These are phyloP conservation scores for Hormaphis cornu DNA, from an alignment of 1,140 invertebrate species.

Conservation along the genomic window DNA sequence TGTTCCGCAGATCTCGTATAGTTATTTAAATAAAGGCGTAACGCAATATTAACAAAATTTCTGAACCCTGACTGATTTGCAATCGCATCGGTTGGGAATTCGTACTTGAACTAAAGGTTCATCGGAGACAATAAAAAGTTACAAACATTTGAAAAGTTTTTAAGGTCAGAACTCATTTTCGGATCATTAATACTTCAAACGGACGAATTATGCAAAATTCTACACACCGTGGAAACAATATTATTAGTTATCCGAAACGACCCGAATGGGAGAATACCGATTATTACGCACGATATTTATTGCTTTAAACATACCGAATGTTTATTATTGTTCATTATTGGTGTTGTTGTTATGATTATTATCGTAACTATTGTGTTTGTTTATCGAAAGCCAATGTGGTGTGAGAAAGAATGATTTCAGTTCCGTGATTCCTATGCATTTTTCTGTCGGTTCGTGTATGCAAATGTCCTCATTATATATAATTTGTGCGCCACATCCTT, in stretches of 20 bases:
- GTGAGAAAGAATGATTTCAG: slow-evolving; percentile 2
- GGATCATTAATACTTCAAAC: not conserved
- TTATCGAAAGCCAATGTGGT: not conserved
- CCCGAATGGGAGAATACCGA: not conserved
- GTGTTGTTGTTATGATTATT: no score
- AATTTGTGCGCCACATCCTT: not conserved
- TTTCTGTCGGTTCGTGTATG: not conserved
- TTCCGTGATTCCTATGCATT: not conserved
- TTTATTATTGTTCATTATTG: not conserved
- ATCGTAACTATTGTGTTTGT: not conserved
- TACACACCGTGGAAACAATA: not conserved
- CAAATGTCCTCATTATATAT: not conserved
- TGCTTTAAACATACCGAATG: not conserved
- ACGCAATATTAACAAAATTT: no score
- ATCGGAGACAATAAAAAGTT: not conserved
- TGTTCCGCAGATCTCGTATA: no score
- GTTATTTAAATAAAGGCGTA: no score
- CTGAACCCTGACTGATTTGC: no score
- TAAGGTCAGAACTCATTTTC: not conserved
- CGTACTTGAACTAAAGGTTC: not conserved
- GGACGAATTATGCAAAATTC: not conserved
- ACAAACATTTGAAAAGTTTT: not conserved
- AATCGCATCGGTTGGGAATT: no score
- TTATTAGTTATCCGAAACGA: not conserved
- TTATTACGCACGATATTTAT: not conserved